Evolutionary conservation across 2,888 invertebrate genomes (phyloP).

Genomic region (Laothoe populi): DNA sequence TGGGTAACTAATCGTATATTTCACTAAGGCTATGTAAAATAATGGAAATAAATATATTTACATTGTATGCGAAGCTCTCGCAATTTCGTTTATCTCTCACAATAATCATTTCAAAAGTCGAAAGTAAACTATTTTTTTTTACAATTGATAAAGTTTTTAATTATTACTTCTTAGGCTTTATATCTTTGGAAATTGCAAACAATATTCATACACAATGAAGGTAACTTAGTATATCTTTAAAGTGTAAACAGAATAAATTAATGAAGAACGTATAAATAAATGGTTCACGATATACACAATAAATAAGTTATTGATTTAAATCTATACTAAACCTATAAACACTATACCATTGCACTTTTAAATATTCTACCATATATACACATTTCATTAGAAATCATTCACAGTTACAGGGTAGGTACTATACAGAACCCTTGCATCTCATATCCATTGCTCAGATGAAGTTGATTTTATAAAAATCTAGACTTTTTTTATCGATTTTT

Average conservation of each 20-base stretch:
- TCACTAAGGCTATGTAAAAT: conserved; percentile 30
- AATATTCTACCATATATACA: conserved; percentile 64
- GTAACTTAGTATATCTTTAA: conserved; percentile 19
- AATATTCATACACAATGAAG: background rate
- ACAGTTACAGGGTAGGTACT: conserved; percentile 40
- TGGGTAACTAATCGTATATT: conserved; percentile 26
- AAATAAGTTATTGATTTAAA: conserved; percentile 34
- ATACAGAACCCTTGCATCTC: conserved; percentile 5
- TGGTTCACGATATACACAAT: conserved; percentile 13
- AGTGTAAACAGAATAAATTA: background rate
- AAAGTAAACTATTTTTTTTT: too few relatives aligned
- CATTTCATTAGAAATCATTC: conserved; percentile 34
- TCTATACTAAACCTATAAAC: conserved; percentile 49
- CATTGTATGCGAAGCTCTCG: conserved; percentile 28
- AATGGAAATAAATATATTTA: conserved; percentile 28
- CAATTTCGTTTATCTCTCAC: conserved; percentile 33
- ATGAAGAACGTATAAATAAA: background rate
- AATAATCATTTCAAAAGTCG: conserved; percentile 5
- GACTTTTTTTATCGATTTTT: conserved; percentile 26
- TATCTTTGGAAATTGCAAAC: background rate
- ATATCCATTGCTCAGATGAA: background rate
- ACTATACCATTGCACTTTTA: conserved; percentile 78
- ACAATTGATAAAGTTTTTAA: too few relatives aligned
- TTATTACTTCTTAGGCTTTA: background rate
- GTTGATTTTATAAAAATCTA: background rate